A percentile compares a stretch with the other conserved stretches of the same genome.
phyloP scores from a whole-genome alignment of 2,797 vertebrate genomes.

The Tragelaphus eurycerus region DNA sequence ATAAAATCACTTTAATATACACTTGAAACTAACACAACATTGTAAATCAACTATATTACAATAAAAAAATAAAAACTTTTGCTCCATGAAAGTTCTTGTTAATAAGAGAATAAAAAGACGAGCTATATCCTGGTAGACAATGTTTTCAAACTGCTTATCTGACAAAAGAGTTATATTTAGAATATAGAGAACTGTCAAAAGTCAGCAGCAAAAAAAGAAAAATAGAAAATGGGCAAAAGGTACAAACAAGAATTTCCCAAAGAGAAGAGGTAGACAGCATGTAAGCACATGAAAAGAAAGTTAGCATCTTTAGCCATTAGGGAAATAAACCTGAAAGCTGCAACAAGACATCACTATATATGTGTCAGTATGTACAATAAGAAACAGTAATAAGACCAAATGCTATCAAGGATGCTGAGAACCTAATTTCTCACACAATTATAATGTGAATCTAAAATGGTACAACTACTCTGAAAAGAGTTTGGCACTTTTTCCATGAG shows the following conservation, averaged over 20 bases:
- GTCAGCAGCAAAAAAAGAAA: not conserved
- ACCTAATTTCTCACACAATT: not conserved
- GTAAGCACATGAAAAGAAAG: not conserved
- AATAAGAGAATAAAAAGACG: not conserved
- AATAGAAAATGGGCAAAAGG: not conserved
- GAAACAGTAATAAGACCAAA: not conserved
- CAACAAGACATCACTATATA: accelerated
- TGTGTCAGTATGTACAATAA: not conserved
- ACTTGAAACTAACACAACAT: not conserved
- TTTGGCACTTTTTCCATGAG: not conserved
- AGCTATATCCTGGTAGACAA: not conserved
- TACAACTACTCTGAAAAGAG: not conserved
- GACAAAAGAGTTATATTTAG: not conserved
- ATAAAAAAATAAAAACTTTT: not conserved
- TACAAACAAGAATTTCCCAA: not conserved
- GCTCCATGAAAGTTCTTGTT: not conserved
- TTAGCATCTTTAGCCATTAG: not conserved
- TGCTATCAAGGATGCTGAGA: not conserved
- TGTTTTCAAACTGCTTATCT: not conserved
- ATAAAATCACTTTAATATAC: not conserved
- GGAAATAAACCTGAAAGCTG: not conserved
- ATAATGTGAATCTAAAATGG: not conserved
- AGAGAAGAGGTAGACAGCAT: not conserved
- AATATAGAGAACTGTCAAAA: not conserved
- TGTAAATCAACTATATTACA: not conserved